A percentile compares a stretch with the other conserved stretches of the same genome.
These are phyloP conservation scores for Triops longicaudatus DNA, from an alignment of 1,140 invertebrate genomes.

Conservation along the genomic window DNA sequence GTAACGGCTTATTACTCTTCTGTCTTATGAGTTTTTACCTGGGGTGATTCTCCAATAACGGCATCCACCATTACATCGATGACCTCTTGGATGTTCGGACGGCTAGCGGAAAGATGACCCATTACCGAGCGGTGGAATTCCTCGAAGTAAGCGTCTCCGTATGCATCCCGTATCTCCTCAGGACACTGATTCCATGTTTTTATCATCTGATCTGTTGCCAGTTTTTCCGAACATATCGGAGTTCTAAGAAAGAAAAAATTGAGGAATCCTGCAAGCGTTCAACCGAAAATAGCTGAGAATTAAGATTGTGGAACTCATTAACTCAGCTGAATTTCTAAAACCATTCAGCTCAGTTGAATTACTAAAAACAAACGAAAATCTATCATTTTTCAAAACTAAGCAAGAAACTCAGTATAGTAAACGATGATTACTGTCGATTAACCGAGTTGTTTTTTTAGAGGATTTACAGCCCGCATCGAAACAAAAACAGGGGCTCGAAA, in stretches of 20 bases:
- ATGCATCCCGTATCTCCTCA: constrained; percentile 36
- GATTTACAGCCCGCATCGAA: too few species aligned
- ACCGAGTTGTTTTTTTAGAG: too few species aligned
- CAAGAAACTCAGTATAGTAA: too few species aligned
- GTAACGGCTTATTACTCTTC: background rate
- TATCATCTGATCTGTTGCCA: constrained; percentile 34
- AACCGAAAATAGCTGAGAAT: background rate
- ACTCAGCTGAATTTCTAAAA: too few species aligned
- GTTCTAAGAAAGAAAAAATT: constrained; percentile 34
- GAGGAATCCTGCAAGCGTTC: background rate
- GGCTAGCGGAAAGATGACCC: background rate
- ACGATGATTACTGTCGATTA: too few species aligned
- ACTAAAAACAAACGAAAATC: too few species aligned
- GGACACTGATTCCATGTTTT: constrained; percentile 37
- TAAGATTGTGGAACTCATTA: too few species aligned
- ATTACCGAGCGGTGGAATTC: constrained; percentile 35
- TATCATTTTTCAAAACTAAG: too few species aligned
- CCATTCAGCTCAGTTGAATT: too few species aligned
- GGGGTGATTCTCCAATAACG: constrained; percentile 35
- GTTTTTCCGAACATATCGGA: constrained; percentile 35
- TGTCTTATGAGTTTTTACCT: constrained; percentile 29
- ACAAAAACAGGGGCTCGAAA: too few species aligned
- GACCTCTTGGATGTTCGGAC: constrained; percentile 36
- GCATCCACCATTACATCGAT: constrained; percentile 39
- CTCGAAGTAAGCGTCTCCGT: constrained; percentile 40